Percentiles rank a stretch among this genome's conserved stretches.
Evolutionary conservation across 2,113 vertebrate genomes (phyloP).

Genomic region (Enhydra lutris): DNA sequence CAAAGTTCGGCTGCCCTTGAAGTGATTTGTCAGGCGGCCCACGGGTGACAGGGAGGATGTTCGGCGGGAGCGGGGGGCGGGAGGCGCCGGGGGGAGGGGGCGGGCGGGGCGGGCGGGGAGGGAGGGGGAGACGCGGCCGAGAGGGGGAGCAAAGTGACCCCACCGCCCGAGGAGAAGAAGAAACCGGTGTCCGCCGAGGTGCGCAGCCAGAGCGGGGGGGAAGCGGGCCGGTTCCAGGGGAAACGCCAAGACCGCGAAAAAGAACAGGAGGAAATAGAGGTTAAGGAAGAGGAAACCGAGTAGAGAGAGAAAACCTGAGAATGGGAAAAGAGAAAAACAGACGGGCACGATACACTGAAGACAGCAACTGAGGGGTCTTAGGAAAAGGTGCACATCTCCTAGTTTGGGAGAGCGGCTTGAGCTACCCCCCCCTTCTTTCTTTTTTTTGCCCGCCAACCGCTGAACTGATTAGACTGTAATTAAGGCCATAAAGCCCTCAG

Average conservation of each 20-base stretch:
- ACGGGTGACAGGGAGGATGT: slow-evolving; percentile 85
- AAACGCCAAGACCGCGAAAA: accelerated
- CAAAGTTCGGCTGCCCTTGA: slow-evolving; percentile 98
- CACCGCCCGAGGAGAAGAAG: background rate
- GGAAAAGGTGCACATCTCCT: background rate
- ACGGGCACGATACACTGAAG: background rate
- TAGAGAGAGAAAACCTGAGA: background rate
- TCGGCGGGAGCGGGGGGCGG: slow-evolving; percentile 40
- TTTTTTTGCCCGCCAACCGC: slow-evolving; percentile 88
- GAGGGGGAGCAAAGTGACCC: slow-evolving; percentile 4
- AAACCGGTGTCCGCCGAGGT: background rate
- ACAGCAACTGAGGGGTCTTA: background rate
- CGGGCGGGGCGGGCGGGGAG: background rate
- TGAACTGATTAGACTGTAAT: slow-evolving; percentile 99
- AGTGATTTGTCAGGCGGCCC: slow-evolving; percentile 93
- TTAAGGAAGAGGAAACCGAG: background rate
- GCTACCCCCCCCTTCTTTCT: background rate
- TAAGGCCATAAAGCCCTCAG: slow-evolving; percentile 97
- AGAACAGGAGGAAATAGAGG: background rate
- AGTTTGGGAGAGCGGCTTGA: slow-evolving; percentile 71
- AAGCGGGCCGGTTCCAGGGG: background rate
- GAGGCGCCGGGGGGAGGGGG: background rate
- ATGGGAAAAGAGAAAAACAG: background rate
- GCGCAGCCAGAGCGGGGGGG: background rate
- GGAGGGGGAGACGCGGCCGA: background rate